phyloP scores from a whole-genome alignment of 2,113 vertebrate species.

The Pollachius pollachius region DNA sequence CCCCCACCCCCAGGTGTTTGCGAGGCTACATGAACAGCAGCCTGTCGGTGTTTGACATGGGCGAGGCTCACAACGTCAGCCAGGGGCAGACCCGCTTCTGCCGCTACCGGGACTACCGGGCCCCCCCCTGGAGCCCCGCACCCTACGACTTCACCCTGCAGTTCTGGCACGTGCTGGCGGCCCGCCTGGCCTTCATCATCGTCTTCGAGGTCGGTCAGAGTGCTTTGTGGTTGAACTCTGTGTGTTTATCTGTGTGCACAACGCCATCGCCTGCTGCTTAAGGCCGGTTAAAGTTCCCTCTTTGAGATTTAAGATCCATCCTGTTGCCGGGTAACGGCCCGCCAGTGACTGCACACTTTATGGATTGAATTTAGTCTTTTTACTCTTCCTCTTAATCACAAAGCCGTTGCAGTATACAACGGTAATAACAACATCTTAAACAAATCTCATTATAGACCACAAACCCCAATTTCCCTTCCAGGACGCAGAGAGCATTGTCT shows the following conservation, averaged over 20 bases:
- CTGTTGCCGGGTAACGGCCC: too few species aligned
- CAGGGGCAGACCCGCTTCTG: slow-evolving; percentile 78
- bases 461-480: too few species aligned
- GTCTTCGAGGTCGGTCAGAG: slow-evolving; percentile 90
- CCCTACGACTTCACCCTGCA: slow-evolving; percentile 96
- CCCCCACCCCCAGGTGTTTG: slow-evolving; percentile 79
- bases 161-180: slow-evolving; percentile 96
- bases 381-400: too few species aligned
- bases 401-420: too few species aligned
- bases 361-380: too few species aligned
- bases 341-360: too few species aligned
- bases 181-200: slow-evolving; percentile 94
- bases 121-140: slow-evolving; percentile 85
- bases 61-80: slow-evolving; percentile 77
- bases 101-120: slow-evolving; percentile 96
- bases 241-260: neutral
- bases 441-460: too few species aligned
- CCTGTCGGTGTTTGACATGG: slow-evolving; percentile 90
- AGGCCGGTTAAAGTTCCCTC: neutral
- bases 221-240: neutral
- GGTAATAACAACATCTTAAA: too few species aligned
- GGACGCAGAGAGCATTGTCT: too few species aligned
- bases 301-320: too few species aligned
- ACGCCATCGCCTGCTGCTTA: neutral
- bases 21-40: slow-evolving; percentile 97